A percentile compares a stretch with the other conserved stretches of the same genome.
Evolutionary conservation across 2,113 vertebrate species (phyloP).

Genomic region (Talpa occidentalis): DNA sequence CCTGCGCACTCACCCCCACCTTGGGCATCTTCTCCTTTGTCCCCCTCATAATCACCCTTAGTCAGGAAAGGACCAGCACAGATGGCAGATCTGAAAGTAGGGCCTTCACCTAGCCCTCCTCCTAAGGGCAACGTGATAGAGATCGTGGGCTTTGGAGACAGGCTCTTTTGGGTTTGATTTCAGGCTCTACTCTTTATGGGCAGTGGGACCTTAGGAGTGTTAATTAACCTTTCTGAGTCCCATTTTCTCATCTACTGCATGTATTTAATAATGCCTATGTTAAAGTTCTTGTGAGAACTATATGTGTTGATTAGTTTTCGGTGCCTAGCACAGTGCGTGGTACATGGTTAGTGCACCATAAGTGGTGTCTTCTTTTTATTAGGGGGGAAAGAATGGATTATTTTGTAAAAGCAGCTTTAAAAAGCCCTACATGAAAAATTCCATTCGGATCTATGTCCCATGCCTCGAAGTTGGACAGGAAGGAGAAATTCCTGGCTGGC

Average conservation of each 20-base stretch:
- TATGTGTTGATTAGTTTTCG: neutral
- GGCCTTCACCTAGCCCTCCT: neutral
- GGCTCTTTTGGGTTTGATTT: neutral
- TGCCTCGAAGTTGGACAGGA: neutral
- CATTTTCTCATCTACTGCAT: neutral
- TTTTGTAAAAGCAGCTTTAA: neutral
- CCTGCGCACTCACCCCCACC: rapidly evolving
- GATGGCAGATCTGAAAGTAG: neutral
- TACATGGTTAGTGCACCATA: neutral
- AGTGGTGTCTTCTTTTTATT: neutral
- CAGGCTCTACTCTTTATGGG: neutral
- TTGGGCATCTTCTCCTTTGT: neutral
- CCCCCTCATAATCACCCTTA: neutral
- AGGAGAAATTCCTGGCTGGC: neutral
- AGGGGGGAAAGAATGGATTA: neutral
- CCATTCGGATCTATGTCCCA: neutral
- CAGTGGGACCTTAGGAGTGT: neutral
- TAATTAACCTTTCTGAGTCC: neutral
- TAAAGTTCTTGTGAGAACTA: neutral
- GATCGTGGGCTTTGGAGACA: neutral
- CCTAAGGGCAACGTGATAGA: neutral
- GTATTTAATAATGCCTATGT: neutral
- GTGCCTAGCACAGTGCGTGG: neutral
- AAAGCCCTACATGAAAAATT: neutral
- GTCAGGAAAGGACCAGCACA: no score